Evolutionary conservation across 2,888 invertebrate species (phyloP).

Genomic region (Trachelus iudaicus): DNA sequence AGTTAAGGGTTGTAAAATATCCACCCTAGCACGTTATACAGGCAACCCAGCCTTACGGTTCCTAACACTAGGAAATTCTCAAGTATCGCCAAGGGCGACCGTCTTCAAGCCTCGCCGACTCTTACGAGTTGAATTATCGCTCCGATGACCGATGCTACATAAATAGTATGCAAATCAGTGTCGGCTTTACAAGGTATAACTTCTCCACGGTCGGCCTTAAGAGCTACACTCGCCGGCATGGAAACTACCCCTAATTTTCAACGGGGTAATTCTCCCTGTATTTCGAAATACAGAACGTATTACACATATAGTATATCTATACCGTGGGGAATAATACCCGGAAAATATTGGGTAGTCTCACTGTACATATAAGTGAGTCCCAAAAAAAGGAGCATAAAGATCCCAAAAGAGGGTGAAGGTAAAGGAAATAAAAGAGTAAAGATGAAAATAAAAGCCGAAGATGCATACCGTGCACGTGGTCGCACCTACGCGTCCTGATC

Average conservation of each 20-base stretch:
- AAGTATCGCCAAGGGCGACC: constrained; percentile 24
- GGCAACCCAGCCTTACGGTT: neutral
- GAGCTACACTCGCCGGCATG: constrained; percentile 17
- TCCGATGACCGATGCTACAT: constrained; percentile 38
- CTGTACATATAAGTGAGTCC: neutral
- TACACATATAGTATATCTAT: neutral
- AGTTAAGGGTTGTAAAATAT: neutral
- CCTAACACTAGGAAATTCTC: neutral
- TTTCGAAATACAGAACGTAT: neutral
- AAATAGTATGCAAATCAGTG: constrained; percentile 37
- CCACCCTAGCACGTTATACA: neutral
- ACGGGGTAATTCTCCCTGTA: neutral
- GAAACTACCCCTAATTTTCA: neutral
- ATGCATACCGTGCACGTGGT: constrained; percentile 21
- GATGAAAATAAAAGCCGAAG: neutral
- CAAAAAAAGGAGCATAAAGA: constrained; percentile 20
- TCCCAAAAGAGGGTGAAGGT: constrained; percentile 11
- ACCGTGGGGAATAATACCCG: neutral
- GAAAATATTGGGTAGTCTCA: neutral
- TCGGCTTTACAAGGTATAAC: constrained; percentile 24
- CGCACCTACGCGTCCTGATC: constrained; percentile 29
- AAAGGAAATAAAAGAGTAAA: constrained; percentile 1
- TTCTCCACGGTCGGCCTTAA: constrained; percentile 18
- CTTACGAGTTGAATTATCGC: constrained; percentile 39
- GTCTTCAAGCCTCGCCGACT: constrained; percentile 36